Evolutionary conservation across 2,797 vertebrate genomes (phyloP), one percentile per base, ranked within the genome.

Genomic region (Galagoides demidoff): DNA sequence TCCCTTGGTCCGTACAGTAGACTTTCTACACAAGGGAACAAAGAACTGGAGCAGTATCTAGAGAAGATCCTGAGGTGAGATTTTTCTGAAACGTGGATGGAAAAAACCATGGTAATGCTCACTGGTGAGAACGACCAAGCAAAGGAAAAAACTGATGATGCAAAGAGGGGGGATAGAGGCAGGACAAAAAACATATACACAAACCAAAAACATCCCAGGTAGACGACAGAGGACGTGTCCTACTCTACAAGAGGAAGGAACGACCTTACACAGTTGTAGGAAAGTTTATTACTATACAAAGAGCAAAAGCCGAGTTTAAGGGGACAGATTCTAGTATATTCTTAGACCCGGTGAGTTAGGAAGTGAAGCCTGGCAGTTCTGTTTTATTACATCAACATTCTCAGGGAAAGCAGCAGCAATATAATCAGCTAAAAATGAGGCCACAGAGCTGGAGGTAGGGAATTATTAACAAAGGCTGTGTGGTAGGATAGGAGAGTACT

Each of bases 361-460:
- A 93, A 71, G 22, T 66, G 57, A 76, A 29, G 1, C 4, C n/a
- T 23, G 37, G 45, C 83, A 83, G 22, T 76, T 91, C 73, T 66
- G 2, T 23, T 90, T 43, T 77, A 74, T 55, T 34, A 61, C 20
- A 71, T 66, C 1, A 0, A 55, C 12, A 1, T 49, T 57, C 55
- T 74, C 63, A 10, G 70, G 37, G 29, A 90, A n/a, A 87, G 19
- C 73, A 76, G 45, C 12, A 59, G 31, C 77, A 87, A 68, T 22
- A 92, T 20, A 78, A 89, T 83, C 37, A 57, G 71, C 70, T 92
- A 68, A 74, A 59, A 55, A 20, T 37, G 12, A 89, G 70, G 59
- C 37, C 39, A 6, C 57, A 43, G 20, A 87, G 27, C n/a, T 64
- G 10, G 29, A 59, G 16, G 31, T 49, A 78, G 12, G 45, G 90